A percentile compares a stretch with the other conserved stretches of the same genome.
These are phyloP conservation scores for Solenopsis fugax DNA, from an alignment of 1,140 invertebrate genomes.

Conservation along the genomic window DNA sequence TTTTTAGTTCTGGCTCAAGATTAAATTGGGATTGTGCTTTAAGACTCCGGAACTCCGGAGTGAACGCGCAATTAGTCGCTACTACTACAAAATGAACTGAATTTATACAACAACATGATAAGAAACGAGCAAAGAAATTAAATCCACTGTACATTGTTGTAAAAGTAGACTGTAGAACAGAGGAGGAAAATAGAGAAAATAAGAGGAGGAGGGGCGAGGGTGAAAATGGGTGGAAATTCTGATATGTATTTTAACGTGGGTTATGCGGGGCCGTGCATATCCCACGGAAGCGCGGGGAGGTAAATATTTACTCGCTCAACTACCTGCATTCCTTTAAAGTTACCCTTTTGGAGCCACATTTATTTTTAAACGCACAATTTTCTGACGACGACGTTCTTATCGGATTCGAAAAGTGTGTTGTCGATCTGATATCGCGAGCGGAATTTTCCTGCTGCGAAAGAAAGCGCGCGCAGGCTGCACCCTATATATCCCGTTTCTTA, in stretches of 20 bases:
- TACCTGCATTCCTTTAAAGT: slow-evolving; percentile 55
- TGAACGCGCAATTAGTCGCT: slow-evolving; percentile 7
- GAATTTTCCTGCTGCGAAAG: slow-evolving; percentile 5
- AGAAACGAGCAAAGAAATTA: slow-evolving; percentile 41
- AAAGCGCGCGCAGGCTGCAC: not conserved
- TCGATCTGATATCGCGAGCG: not conserved
- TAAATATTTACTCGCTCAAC: slow-evolving; percentile 57
- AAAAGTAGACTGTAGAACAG: slow-evolving; percentile 27
- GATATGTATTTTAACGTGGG: slow-evolving; percentile 61
- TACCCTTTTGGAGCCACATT: slow-evolving; percentile 42
- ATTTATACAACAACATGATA: not conserved
- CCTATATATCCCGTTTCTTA: not conserved
- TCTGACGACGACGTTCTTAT: slow-evolving; percentile 33
- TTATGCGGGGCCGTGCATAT: slow-evolving; percentile 48
- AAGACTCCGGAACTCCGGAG: not conserved
- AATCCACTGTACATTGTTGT: slow-evolving; percentile 30
- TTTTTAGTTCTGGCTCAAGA: not conserved
- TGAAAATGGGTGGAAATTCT: slow-evolving; percentile 14
- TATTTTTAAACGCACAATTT: slow-evolving; percentile 54
- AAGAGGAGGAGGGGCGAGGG: not conserved
- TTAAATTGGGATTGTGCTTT: slow-evolving; percentile 18
- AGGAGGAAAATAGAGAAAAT: slow-evolving; percentile 43
- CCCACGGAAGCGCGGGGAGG: slow-evolving; percentile 46
- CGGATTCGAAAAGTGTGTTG: slow-evolving; percentile 9
- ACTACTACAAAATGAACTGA: not conserved